Evolutionary conservation across 2,113 vertebrate species (phyloP).

Genomic region (Anguilla japonica): DNA sequence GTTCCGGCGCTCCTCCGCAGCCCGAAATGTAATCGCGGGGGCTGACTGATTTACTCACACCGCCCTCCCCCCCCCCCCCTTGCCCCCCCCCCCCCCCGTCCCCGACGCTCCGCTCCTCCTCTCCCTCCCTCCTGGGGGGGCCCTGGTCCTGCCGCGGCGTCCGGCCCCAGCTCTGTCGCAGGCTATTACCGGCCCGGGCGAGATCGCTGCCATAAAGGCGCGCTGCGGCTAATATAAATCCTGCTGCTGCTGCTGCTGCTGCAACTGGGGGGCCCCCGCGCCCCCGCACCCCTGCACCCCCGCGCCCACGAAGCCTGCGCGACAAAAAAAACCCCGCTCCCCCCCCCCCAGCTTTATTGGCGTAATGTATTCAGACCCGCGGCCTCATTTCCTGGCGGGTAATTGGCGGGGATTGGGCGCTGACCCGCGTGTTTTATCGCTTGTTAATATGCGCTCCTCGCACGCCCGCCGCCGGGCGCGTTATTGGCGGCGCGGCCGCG

Average conservation of each 20-base stretch:
- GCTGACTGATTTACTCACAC: not conserved
- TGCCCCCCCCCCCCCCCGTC: not conserved
- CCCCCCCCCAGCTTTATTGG: constrained; percentile 11
- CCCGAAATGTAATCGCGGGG: not conserved
- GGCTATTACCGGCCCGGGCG: not conserved
- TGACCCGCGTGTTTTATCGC: constrained; percentile 39
- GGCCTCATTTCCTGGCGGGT: constrained; percentile 24
- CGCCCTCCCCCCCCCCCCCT: too few species aligned
- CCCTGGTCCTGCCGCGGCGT: not conserved
- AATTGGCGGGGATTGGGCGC: constrained; percentile 35
- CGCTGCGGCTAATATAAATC: constrained; percentile 2
- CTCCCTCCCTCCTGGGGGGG: not conserved
- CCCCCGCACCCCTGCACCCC: too few species aligned
- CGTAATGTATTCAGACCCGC: constrained; percentile 23
- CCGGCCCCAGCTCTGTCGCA: not conserved
- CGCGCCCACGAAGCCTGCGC: too few species aligned
- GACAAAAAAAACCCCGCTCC: too few species aligned
- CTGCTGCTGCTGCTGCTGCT: not conserved
- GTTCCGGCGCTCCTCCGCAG: not conserved
- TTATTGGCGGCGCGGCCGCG: constrained; percentile 8
- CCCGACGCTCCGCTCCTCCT: not conserved
- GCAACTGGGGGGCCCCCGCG: too few species aligned
- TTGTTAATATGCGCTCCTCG: constrained; percentile 40
- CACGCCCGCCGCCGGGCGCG: constrained; percentile 12
- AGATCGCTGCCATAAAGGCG: constrained; percentile 4